Evolutionary conservation across 2,888 invertebrate species (phyloP).

Genomic region (Eulithis prunata): DNA sequence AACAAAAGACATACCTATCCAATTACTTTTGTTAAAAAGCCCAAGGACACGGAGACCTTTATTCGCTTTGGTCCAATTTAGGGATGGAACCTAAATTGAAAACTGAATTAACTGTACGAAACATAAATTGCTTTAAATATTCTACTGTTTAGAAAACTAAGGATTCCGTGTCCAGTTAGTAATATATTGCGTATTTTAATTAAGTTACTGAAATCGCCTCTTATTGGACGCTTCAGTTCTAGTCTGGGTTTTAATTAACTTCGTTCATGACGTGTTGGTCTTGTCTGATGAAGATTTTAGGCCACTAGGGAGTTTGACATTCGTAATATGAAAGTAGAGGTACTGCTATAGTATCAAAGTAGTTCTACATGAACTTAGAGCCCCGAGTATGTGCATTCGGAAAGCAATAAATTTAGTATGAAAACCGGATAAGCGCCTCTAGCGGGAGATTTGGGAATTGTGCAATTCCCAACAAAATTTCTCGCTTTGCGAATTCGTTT

Average conservation of each 20-base stretch:
- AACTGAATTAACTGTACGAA: neutral
- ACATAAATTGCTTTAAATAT: slow-evolving; percentile 1
- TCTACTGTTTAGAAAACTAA: neutral
- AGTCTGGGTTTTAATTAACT: neutral
- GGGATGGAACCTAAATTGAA: neutral
- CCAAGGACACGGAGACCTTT: neutral
- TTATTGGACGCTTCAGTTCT: neutral
- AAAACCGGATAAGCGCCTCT: no score
- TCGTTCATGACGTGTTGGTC: neutral
- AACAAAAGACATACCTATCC: neutral
- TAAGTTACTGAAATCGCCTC: slow-evolving; percentile 11
- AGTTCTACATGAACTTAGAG: no score
- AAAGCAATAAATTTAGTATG: no score
- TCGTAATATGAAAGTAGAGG: no score
- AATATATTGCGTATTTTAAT: slow-evolving; percentile 9
- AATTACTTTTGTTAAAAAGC: neutral
- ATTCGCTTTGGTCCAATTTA: neutral
- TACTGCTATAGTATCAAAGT: no score
- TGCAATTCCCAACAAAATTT: no score
- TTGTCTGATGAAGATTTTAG: no score
- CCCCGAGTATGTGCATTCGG: no score
- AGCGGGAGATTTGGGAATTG: no score
- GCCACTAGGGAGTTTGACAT: no score
- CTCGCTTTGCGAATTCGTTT: no score
- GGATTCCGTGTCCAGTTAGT: neutral